Evolutionary conservation across 2,113 vertebrate genomes (phyloP).

Genomic region (Asarcornis scutulata): DNA sequence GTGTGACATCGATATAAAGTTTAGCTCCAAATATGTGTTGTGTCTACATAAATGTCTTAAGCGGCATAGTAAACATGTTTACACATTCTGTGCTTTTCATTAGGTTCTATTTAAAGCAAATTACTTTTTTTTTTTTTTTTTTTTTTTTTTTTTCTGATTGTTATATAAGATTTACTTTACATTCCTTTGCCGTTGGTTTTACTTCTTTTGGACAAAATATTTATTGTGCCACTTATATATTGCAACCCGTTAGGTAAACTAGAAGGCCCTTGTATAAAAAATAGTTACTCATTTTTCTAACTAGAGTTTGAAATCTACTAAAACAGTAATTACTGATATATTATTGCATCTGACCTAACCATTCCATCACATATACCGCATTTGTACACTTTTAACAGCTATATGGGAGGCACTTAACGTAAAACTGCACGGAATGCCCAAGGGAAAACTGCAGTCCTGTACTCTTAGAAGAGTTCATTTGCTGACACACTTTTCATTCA

Average conservation of each 20-base stretch:
- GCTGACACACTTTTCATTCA: not conserved
- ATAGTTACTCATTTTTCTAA: not conserved
- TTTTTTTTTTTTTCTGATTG: no score
- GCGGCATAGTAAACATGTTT: not conserved
- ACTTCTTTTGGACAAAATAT: not conserved
- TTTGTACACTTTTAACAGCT: slow-evolving; percentile 10
- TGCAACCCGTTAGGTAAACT: not conserved
- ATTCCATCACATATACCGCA: not conserved
- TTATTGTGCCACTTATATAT: not conserved
- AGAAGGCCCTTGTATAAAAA: not conserved
- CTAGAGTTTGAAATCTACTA: not conserved
- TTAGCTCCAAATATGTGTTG: not conserved
- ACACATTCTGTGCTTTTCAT: not conserved
- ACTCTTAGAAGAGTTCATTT: slow-evolving; percentile 23
- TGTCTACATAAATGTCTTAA: not conserved
- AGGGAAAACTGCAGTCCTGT: not conserved
- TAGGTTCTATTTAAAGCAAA: not conserved
- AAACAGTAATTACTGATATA: not conserved
- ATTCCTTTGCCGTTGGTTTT: not conserved
- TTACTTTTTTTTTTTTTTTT: not conserved
- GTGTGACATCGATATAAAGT: not conserved
- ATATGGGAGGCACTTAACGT: not conserved
- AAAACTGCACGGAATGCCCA: not conserved
- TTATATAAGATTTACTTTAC: not conserved
- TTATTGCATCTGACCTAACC: not conserved